Conservation (phyloP, 2,888 invertebrate species). For the Barypeithes pellucidus region DNA sequence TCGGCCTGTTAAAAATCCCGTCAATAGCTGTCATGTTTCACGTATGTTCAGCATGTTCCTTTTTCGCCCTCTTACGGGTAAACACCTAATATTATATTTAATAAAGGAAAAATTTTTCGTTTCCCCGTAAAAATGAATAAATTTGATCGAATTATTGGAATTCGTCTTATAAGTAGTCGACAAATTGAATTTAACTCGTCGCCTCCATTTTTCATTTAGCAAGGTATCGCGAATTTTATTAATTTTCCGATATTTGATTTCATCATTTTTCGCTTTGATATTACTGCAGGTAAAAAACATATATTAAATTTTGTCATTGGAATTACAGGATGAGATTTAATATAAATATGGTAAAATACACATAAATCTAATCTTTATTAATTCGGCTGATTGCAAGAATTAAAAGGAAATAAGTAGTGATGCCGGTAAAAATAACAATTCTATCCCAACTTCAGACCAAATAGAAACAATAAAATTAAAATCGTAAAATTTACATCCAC, state of each 20-base stretch:
- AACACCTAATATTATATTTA: conserved; percentile 30
- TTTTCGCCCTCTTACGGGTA: background rate
- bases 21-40: too few species aligned
- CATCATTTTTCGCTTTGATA: conserved; percentile 12
- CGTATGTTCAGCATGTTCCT: too few species aligned
- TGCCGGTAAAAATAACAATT: too few species aligned
- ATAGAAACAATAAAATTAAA: too few species aligned
- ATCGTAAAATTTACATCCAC: too few species aligned
- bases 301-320: conserved; percentile 7
- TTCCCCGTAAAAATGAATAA: conserved; percentile 39
- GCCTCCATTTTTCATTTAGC: conserved; percentile 50
- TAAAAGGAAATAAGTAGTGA: too few species aligned
- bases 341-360: too few species aligned
- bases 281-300: conserved; percentile 10
- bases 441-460: too few species aligned
- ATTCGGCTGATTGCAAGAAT: too few species aligned
- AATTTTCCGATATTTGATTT: conserved; percentile 52
- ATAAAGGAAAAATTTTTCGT: conserved; percentile 35
- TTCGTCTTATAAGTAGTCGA: conserved; percentile 44
- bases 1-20: too few species aligned
- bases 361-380: too few species aligned
- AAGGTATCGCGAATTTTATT: conserved; percentile 50
- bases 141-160: conserved; percentile 47
- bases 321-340: too few species aligned
- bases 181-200: conserved; percentile 50